These are phyloP conservation scores for Drosophila ficusphila DNA, from an alignment of 1,140 invertebrate species.

Conservation along the genomic window DNA sequence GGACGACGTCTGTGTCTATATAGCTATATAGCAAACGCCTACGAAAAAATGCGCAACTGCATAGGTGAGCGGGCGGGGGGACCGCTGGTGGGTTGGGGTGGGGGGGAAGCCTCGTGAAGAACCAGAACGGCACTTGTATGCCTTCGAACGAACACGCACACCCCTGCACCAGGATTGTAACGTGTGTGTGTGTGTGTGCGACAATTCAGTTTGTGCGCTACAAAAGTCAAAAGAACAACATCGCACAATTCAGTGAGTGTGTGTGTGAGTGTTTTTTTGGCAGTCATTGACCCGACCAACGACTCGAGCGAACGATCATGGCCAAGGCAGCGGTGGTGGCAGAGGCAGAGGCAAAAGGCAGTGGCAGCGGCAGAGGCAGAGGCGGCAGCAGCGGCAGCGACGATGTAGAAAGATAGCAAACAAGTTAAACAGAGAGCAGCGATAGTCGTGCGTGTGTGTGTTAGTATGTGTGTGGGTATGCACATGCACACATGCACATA, in stretches of 20 bases:
- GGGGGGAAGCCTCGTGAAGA: conserved; percentile 14
- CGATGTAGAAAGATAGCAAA: conserved; percentile 81
- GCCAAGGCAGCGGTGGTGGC: conserved; percentile 41
- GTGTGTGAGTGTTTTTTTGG: conserved; percentile 59
- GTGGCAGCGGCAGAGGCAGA: conserved; percentile 1
- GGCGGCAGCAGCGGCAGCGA: conserved; percentile 3
- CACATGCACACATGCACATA: conserved; percentile 29
- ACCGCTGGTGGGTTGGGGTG: not conserved
- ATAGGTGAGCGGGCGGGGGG: conserved; percentile 37
- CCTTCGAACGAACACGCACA: conserved; percentile 3
- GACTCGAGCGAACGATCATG: conserved; percentile 52
- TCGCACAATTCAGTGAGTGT: conserved; percentile 27
- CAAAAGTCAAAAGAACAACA: conserved; percentile 47
- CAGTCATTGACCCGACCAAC: conserved; percentile 73
- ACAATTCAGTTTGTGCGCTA: conserved; percentile 72
- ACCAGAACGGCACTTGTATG: conserved; percentile 72
- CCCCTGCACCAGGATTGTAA: not conserved
- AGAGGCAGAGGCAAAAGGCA: not conserved
- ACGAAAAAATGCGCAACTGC: conserved; percentile 76
- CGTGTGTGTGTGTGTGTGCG: conserved; percentile 30
- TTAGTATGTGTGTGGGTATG: conserved; percentile 9
- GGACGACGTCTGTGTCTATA: not conserved
- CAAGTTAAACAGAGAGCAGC: conserved; percentile 75
- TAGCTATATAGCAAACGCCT: conserved; percentile 53
- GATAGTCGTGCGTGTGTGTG: conserved; percentile 39